Percentiles rank a stretch among this genome's conserved stretches.
Evolutionary conservation across 2,113 vertebrate species (phyloP).

Genomic region (crab-eating macaque (Macaca fascicularis)): T2T-MFA8v1.1 NC_088378.1:130631001-130631500

Average conservation of each 20-base stretch:
- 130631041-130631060: background rate
- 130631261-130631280: background rate
- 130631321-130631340: fast-evolving
- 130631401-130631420: background rate
- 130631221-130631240: background rate
- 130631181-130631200: background rate
- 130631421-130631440: background rate
- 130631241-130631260: fast-evolving
- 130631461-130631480: background rate
- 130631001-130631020: fast-evolving
- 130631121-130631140: background rate
- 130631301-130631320: background rate
- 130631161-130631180: no score
- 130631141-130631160: background rate
- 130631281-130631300: background rate
- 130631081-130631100: background rate
- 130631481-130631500: background rate
- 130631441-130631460: background rate
- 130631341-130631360: fast-evolving
- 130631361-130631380: background rate
- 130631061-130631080: background rate
- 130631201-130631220: background rate
- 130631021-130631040: fast-evolving
- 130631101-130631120: background rate
- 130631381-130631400: background rate